Conservation (phyloP, 2,797 vertebrate species). For the Iguana delicatissima region DNA sequence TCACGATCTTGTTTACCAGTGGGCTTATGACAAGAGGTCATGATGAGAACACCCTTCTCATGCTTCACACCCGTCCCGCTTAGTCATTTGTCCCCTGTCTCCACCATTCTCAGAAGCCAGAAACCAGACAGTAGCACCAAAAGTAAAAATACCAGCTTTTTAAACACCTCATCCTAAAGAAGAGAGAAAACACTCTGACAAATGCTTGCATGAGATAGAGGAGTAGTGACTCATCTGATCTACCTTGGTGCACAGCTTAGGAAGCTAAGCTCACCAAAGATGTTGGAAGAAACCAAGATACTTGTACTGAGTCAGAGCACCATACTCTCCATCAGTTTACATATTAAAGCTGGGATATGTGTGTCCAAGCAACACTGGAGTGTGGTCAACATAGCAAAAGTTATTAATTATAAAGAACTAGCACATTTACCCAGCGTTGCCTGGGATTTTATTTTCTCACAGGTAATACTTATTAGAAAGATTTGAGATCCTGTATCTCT, state of each 20-base stretch:
- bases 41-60: background rate
- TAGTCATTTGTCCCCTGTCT: constrained; percentile 1
- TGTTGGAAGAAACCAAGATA: too few relatives aligned
- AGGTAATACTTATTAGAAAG: too few relatives aligned
- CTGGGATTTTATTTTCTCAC: too few relatives aligned
- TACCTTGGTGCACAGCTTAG: background rate
- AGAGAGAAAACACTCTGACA: background rate
- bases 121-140: background rate
- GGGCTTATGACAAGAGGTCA: background rate
- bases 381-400: too few relatives aligned
- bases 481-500: too few relatives aligned
- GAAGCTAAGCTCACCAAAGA: background rate
- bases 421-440: too few relatives aligned
- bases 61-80: background rate
- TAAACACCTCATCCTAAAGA: background rate
- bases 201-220: background rate
- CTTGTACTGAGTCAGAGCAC: too few relatives aligned
- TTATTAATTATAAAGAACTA: too few relatives aligned
- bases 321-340: background rate
- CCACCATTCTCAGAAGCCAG: background rate
- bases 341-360: background rate
- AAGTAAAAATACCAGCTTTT: background rate
- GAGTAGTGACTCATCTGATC: background rate
- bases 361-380: too few relatives aligned
- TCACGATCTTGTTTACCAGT: background rate